These are phyloP conservation scores for Anorthoa munda DNA, from an alignment of 2,888 invertebrate species.

Conservation along the genomic window DNA sequence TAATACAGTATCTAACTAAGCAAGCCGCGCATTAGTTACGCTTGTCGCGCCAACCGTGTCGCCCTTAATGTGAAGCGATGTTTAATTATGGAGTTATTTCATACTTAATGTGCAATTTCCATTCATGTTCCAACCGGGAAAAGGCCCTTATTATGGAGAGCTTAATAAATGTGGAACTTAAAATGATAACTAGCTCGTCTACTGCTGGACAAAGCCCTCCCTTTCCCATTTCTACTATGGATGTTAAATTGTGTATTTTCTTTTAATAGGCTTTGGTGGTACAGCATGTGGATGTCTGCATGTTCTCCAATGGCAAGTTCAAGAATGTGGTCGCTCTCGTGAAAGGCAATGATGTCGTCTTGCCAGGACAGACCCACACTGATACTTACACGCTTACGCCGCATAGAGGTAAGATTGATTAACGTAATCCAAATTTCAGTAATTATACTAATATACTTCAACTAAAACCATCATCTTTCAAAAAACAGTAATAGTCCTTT, in stretches of 20 bases:
- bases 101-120: conserved; percentile 55
- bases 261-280: conserved; percentile 94
- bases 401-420: conserved; percentile 87
- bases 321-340: conserved; percentile 96
- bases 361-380: conserved; percentile 92
- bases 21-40: conserved; percentile 42
- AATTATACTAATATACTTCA: background rate
- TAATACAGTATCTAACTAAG: conserved; percentile 20
- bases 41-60: conserved; percentile 28
- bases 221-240: background rate
- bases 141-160: conserved; percentile 21
- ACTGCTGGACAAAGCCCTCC: too few species aligned
- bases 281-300: conserved; percentile 98
- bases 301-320: conserved; percentile 98
- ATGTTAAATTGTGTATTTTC: conserved; percentile 11
- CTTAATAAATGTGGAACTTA: conserved; percentile 11
- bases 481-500: background rate
- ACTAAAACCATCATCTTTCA: background rate
- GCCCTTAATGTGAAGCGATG: conserved; percentile 47
- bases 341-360: conserved; percentile 91
- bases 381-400: conserved; percentile 93
- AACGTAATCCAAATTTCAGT: background rate
- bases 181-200: too few species aligned
- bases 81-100: conserved; percentile 56
- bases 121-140: conserved; percentile 37